A percentile compares a stretch with the other conserved stretches of the same genome.
phyloP scores from a whole-genome alignment of 1,140 invertebrate species.

The Bradynema listronoti region DNA sequence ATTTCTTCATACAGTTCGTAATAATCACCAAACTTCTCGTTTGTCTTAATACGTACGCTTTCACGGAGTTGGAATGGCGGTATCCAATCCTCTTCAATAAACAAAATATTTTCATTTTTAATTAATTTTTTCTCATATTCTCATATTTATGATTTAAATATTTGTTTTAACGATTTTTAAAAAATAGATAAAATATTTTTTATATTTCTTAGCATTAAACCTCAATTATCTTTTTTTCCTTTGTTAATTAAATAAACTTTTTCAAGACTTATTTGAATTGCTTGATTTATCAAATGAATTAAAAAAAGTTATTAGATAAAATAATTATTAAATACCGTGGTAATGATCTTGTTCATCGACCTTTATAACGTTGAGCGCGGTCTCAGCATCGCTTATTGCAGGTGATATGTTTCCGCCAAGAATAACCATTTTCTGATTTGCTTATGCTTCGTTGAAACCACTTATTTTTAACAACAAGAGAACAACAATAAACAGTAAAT shows the following conservation, averaged over 20 bases:
- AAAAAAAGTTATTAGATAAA: constrained; percentile 10
- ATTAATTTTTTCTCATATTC: constrained; percentile 2
- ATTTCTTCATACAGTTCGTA: constrained; percentile 59
- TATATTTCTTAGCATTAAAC: not conserved
- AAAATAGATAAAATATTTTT: constrained; percentile 2
- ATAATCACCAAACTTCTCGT: constrained; percentile 60
- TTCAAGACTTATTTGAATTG: not conserved
- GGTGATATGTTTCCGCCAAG: constrained; percentile 18
- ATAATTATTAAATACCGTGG: constrained; percentile 28
- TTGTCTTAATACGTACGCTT: constrained; percentile 56
- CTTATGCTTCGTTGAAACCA: no score
- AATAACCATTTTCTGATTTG: constrained; percentile 42
- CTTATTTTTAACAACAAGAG: no score
- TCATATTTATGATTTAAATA: constrained; percentile 1
- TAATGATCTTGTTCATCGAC: constrained; percentile 49
- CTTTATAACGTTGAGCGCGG: constrained; percentile 36
- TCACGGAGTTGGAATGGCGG: constrained; percentile 59
- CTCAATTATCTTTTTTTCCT: not conserved
- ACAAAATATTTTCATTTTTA: constrained; percentile 1
- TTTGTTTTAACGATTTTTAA: not conserved
- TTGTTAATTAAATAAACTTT: not conserved
- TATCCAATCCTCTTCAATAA: constrained; percentile 54
- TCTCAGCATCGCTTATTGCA: constrained; percentile 25
- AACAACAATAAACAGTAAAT: no score
- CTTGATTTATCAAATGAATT: not conserved